Evolutionary conservation across 2,888 invertebrate species (phyloP).

Genomic region (Melanargia galathea): DNA sequence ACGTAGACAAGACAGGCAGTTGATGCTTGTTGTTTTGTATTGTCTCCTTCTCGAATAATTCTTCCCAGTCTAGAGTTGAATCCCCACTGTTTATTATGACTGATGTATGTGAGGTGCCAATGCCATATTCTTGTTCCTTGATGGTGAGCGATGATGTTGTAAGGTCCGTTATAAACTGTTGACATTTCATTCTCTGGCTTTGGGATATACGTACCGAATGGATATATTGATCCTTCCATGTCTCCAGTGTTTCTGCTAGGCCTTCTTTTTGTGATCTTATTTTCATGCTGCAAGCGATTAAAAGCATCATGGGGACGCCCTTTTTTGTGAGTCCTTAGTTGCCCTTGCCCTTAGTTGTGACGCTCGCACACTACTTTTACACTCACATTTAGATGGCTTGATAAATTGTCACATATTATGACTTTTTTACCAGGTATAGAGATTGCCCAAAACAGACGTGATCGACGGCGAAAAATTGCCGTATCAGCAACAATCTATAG

Average conservation of each 20-base stretch:
- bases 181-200: background rate
- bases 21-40: constrained; percentile 30
- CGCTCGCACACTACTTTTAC: background rate
- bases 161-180: background rate
- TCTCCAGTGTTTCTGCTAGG: too few relatives aligned
- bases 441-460: too few relatives aligned
- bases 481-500: too few relatives aligned
- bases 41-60: constrained; percentile 21
- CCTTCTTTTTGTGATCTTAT: too few relatives aligned
- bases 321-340: too few relatives aligned
- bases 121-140: background rate
- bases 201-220: background rate
- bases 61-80: constrained; percentile 16
- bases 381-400: constrained; percentile 1
- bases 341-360: too few relatives aligned
- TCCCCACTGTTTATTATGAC: constrained; percentile 9
- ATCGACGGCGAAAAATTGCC: too few relatives aligned
- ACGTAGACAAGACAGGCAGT: constrained; percentile 41
- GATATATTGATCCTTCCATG: too few relatives aligned
- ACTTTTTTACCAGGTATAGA: constrained; percentile 2
- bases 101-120: constrained; percentile 6
- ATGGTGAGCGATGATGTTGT: background rate
- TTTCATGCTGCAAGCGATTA: too few relatives aligned
- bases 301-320: too few relatives aligned
- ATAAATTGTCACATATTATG: constrained; percentile 4